phyloP scores from a whole-genome alignment of 2,797 vertebrate genomes.

The Parauchenoglanis punctatus region DNA sequence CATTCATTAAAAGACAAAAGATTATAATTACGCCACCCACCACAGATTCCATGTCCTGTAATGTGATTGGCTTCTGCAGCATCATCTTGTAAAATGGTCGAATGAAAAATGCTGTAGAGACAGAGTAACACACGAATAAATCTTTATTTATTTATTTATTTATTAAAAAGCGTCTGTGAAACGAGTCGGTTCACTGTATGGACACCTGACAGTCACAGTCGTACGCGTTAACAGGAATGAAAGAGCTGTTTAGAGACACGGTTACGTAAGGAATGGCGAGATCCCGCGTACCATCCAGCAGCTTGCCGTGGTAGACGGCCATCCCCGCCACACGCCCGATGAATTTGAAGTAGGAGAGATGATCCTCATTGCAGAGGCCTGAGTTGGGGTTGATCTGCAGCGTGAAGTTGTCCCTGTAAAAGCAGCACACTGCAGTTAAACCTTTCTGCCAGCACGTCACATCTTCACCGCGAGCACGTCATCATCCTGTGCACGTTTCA shows the following conservation, averaged over 20 bases:
- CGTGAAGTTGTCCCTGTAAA: conserved; percentile 92
- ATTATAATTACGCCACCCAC: conserved; percentile 72
- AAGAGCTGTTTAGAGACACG: not conserved
- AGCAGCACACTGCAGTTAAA: conserved; percentile 33
- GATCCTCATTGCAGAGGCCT: conserved; percentile 96
- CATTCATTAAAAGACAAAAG: not conserved
- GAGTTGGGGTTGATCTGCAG: conserved; percentile 98
- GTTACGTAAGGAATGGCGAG: not conserved
- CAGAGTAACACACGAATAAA: not conserved
- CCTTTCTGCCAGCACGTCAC: not conserved
- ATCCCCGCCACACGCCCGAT: conserved; percentile 97
- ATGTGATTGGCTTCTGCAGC: conserved; percentile 91
- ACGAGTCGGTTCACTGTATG: too few relatives aligned
- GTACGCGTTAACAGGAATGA: not conserved
- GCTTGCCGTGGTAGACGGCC: conserved; percentile 96
- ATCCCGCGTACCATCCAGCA: conserved; percentile 83
- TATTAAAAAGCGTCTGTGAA: too few relatives aligned
- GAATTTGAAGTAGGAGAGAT: conserved; percentile 97
- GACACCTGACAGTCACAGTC: not conserved
- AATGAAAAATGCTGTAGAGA: conserved; percentile 91
- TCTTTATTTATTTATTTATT: too few relatives aligned
- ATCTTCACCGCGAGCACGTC: too few relatives aligned
- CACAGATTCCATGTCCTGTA: conserved; percentile 97
- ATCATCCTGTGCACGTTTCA: not conserved
- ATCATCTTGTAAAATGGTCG: conserved; percentile 99